Base-by-base conservation (phyloP, 1,140 invertebrate genomes). In the Chironomus striatipennis region DNA sequence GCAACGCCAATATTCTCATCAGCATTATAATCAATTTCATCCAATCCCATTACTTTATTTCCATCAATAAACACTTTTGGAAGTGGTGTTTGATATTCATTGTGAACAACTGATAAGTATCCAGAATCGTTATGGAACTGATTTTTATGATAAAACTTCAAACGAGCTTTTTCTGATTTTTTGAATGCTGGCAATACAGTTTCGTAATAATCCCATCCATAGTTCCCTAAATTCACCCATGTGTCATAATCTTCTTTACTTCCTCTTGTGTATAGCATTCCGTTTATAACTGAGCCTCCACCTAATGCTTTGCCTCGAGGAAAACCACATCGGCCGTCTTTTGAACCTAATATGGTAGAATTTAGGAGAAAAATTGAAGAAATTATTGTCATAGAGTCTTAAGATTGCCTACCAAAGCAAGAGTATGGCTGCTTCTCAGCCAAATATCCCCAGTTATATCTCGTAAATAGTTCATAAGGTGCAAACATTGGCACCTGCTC, bases 261-360 rank as follows among this genome's bases (percentile, higher is more conserved):
- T 0, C 94, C 95, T 43, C 95, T 85, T 0, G 93, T 90, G 80
- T 96, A 95, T 15, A 94, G 90, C 92, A 96, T 94, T 73, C 89
- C 93, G 79, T 96, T 96, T 18, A 96, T 87, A 3, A 91, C 88
- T 20, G 90, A 91, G 0, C 88, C 87, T 0, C 93, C 93, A 1
- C 93, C 93, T 1, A 92, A 78, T 0, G 85, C 87, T 78, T 85
- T 70, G 18, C 65, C 89, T 73, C 87, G 80, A 0, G 88, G 87
- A 84, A 87, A 85, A 43, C 82, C 85, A 77, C 88, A 89, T 43
- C 82, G 79, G 20, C 83, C 79, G 18, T 84, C 81, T 20, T 79
- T 76, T 84, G 88, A 86, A 47, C 85, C 86, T 86, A n/a, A 57
- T n/a, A n/a, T n/a, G n/a, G n/a, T n/a, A n/a, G n/a, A n/a, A n/a